Base-by-base conservation (phyloP, 2,113 vertebrate species). In the Speoplatyrhinus poulsoni region DNA sequence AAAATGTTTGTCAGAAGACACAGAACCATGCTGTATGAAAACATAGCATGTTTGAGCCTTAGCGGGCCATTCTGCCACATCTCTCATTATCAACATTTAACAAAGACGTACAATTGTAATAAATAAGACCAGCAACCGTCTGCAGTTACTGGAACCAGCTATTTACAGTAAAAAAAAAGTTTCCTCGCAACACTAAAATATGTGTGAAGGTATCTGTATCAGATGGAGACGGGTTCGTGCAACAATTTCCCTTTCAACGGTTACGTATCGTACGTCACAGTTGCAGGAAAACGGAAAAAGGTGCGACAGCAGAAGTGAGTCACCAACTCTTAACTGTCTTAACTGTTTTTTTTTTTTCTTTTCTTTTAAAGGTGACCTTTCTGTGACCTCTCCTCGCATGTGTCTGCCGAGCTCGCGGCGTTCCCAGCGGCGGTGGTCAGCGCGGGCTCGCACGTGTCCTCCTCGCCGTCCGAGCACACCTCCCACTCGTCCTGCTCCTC, bases 101-200 rank as follows among this genome's bases (percentile, higher is more conserved):
- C 73, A 60, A 63, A 80, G 83, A 78, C 84, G 93, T 92, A 91
- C 86, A 92, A 92, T 92, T 88, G 81, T 91, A 94, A 95, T 95
- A 95, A 95, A 94, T 95, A 94, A 91, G 77, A 83, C 49, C 60
- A 86, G 12, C 62, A 1, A 81, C 84, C 32, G 19, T 80, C 63
- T 73, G 55, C 33, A 65, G 73, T 60, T 65, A 70, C 70, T 67
- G 19, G 12, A 71, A 61, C 70, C 77, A 69, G 78, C 68, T 83
- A 84, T 85, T 83, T 76, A 83, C 79, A 85, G 73, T 83, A 91
- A 84, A 94, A 84, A 26, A 2, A 88, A 86, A 53, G 46, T 54
- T 55, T 61, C 67, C n/a, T 65, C n/a, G 67, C 11, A 60, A 60
- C 49, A 60, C 47, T 9, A 33, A 17, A 32, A 67, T 47, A 32